A percentile compares a stretch with the other conserved stretches of the same genome.
phyloP scores from a whole-genome alignment of 2,797 vertebrate species.

The Tiaroga cobitis region DNA sequence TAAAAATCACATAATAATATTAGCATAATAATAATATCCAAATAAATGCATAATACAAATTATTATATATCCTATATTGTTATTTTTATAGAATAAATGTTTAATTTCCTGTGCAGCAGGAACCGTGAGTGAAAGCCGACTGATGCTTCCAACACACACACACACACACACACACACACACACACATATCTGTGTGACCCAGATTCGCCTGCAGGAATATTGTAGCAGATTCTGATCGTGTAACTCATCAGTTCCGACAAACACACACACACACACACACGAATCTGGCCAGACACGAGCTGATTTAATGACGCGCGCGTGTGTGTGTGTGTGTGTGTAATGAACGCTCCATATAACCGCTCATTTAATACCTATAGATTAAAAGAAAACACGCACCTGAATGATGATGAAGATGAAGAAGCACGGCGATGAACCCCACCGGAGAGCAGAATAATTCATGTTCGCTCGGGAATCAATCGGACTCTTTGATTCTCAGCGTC shows the following conservation, averaged over 20 bases:
- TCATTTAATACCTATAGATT: neutral
- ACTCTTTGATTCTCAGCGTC: constrained; percentile 60
- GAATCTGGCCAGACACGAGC: neutral
- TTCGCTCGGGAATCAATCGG: constrained; percentile 43
- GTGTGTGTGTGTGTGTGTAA: neutral
- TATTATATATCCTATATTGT: neutral
- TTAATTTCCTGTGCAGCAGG: neutral
- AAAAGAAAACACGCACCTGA: constrained; percentile 69
- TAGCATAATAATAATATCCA: neutral
- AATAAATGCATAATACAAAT: neutral
- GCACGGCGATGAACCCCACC: constrained; percentile 6
- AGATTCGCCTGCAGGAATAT: constrained; percentile 70
- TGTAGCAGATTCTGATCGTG: constrained; percentile 29
- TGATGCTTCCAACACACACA: constrained; percentile 4
- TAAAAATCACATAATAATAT: neutral
- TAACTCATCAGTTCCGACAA: neutral
- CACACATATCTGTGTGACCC: constrained; percentile 72
- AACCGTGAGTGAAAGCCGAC: constrained; percentile 4
- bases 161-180: constrained; percentile 19
- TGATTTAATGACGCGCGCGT: neutral
- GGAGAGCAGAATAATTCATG: constrained; percentile 40
- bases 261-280: neutral
- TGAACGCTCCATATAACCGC: neutral
- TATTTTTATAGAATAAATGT: neutral
- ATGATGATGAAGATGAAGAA: constrained; percentile 40